phyloP scores from a whole-genome alignment of 2,113 vertebrate genomes.

The Oncorhynchus kisutch region DNA sequence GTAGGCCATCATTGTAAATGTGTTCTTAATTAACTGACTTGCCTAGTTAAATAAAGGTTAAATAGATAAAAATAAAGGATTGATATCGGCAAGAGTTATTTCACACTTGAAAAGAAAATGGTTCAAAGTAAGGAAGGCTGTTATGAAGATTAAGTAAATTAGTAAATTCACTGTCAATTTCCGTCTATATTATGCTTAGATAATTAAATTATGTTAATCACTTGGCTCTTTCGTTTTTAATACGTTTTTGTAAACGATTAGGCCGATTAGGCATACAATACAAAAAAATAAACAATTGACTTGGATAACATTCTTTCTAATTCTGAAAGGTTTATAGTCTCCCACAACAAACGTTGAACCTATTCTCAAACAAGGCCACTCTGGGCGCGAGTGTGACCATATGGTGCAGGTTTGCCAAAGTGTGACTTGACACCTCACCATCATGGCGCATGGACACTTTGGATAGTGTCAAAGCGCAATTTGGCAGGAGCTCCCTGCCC shows the following conservation, averaged over 20 bases:
- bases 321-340: not conserved
- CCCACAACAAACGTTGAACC: not conserved
- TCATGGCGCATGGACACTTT: constrained; percentile 63
- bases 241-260: too few relatives aligned
- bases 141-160: not conserved
- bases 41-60: too few relatives aligned
- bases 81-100: not conserved
- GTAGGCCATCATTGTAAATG: too few relatives aligned
- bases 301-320: not conserved
- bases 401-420: constrained; percentile 59
- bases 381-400: constrained; percentile 25
- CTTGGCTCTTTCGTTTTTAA: too few relatives aligned
- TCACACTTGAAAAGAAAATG: not conserved
- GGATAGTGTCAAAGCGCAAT: constrained; percentile 65
- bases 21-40: too few relatives aligned
- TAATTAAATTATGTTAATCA: not conserved
- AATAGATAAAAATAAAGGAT: not conserved
- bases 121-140: not conserved
- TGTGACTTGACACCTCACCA: constrained; percentile 70
- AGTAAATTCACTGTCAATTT: not conserved
- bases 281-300: not conserved
- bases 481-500: constrained; percentile 53
- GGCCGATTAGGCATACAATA: too few relatives aligned
- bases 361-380: not conserved
- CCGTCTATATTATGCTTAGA: not conserved